phyloP scores from a whole-genome alignment of 2,113 vertebrate species.

The Cercocebus atys region DNA sequence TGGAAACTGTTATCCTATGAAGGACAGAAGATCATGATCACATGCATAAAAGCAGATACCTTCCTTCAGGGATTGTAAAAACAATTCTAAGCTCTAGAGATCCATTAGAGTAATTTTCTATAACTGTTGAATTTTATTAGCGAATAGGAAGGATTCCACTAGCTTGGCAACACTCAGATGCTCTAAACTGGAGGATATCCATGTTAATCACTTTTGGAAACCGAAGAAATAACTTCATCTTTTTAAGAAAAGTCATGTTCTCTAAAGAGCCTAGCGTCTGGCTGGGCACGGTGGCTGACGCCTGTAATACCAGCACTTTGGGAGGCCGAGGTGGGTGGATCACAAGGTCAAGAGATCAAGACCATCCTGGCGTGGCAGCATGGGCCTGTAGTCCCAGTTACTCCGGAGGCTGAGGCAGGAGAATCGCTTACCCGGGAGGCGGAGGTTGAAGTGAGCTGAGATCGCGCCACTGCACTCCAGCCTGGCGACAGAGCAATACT shows the following conservation, averaged over 20 bases:
- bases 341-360: too few relatives aligned
- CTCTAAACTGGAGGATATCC: background rate
- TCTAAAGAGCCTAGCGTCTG: background rate
- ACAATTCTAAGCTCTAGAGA: background rate
- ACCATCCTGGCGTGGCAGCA: too few relatives aligned
- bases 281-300: too few relatives aligned
- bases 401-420: too few relatives aligned
- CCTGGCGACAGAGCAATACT: too few relatives aligned
- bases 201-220: background rate
- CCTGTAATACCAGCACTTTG: too few relatives aligned
- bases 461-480: too few relatives aligned
- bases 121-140: background rate
- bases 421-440: too few relatives aligned
- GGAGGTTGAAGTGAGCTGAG: too few relatives aligned
- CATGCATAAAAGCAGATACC: background rate
- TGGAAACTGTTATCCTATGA: background rate
- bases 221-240: background rate
- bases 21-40: background rate
- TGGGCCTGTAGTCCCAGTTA: too few relatives aligned
- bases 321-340: too few relatives aligned
- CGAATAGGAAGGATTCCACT: background rate
- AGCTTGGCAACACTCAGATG: background rate
- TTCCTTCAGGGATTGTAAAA: slow-evolving; percentile 7
- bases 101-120: background rate
- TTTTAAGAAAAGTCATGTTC: background rate